Base-by-base conservation (phyloP, 2,113 vertebrate genomes). In the Stegostoma tigrinum region DNA sequence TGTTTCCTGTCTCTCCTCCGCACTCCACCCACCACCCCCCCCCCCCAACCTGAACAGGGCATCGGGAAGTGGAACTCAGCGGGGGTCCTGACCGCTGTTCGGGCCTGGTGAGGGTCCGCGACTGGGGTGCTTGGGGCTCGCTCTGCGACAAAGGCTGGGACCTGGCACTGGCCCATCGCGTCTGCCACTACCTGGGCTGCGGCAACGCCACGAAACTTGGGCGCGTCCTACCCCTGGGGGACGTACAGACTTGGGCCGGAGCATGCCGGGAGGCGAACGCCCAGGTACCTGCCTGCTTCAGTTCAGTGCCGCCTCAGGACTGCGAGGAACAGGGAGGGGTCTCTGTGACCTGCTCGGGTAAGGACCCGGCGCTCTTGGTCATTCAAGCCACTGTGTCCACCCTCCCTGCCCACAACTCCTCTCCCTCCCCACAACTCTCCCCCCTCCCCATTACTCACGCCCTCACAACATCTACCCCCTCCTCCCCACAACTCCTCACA, bases 291-390 rank as follows among this genome's bases (percentile, higher is more conserved):
- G n/a, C 34, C n/a, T 80, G 78, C 78, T 2, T 80, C 78, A n/a
- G 0, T 0, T 2, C 0, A 2, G 34, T 80, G 2, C 78, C 78
- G 0, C 2, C 12, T 15, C 0, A 17, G 0, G n/a, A 14, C 2
- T 80, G 78, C 34, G n/a, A 38, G 34, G 1, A 1, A 17, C 34
- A 0, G 3, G 0, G 78, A 1, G 78, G 34, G 1, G 78, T n/a
- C 0, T 15, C 12, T 0, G 78, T 80, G 8, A 15, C 38, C n/a
- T 80, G 78, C 15, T 17, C 34, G 3, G n/a, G 78, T 80, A 80
- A 80, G 21, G 45, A 45, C 45, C 45, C 2, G 1, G 45, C 45
- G 45, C 2, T 45, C 45, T 45, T 45, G 1, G 45, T 45, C 45
- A 2, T 1, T 2, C 45, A 45, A 45, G 45, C 45, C 45, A 2